Base-by-base conservation (phyloP, 2,888 invertebrate species). In the Drosophila ustulata region DNA sequence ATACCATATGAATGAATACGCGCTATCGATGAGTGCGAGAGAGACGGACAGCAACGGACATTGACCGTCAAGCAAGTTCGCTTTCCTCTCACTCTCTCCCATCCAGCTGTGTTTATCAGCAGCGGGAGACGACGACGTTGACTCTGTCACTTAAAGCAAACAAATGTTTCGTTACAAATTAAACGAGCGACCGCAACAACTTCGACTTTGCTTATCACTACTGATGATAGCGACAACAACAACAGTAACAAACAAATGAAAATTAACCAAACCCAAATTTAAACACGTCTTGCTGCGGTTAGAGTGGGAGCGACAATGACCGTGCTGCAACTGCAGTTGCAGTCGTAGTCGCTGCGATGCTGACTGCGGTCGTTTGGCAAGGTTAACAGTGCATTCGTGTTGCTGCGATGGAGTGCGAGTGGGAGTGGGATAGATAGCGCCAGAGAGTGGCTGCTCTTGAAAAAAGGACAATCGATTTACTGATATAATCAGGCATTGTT, bases 241-340 rank as follows among this genome's bases (percentile, higher is more conserved):
- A 58, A 61, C 72, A 70, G 41, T 59, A 66, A 62, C 78, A 82
- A 84, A 80, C 80, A 76, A 79, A 82, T 72, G 82, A 82, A 83
- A 84, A 84, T 84, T 84, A 84, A 84, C 85, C 70, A 79, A 84
- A 83, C 81, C 83, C 83, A 81, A 81, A 85, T 85, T 84, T 84
- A 82, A 84, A 75, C 83, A 85, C 85, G 83, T 85, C 85, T 84
- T 79, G 71, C 58, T 85, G 83, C 45, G 82, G 83, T 66, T 45
- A 43, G 47, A 34, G 41, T 3, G 52, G 45, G 55, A 23, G 49
- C 1, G 52, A 7, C 32, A 55, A 45, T 49, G 65, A 52, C 50
- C 30, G 49, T 59, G 59, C 64, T 18, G 18, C 18, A 18, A 18
- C 18, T 18, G 18, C 18, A 82, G 79, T 82, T 85, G 82, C 83